A percentile compares a stretch with the other conserved stretches of the same genome.
These are phyloP conservation scores for Callipepla californica DNA, from an alignment of 2,113 vertebrate species.

Conservation along the genomic window DNA sequence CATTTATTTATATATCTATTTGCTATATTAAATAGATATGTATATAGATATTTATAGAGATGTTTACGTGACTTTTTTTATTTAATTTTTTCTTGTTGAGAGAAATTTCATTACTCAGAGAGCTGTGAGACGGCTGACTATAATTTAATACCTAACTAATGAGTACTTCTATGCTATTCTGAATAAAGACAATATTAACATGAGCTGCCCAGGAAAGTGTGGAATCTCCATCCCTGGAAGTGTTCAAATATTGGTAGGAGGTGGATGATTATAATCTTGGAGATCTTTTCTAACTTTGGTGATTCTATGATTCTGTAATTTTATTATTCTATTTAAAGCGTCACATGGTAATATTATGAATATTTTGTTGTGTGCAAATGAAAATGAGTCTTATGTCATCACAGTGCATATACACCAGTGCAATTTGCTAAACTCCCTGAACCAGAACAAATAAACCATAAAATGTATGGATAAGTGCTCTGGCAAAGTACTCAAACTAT, in stretches of 20 bases:
- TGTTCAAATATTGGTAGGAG: too few species aligned
- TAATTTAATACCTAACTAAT: constrained; percentile 1
- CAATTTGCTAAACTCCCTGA: not conserved
- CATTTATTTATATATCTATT: too few species aligned
- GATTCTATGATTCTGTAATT: too few species aligned
- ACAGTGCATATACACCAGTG: not conserved
- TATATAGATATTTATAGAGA: too few species aligned
- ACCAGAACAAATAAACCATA: not conserved
- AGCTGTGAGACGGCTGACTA: not conserved
- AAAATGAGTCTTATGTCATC: not conserved
- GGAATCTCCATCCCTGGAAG: too few species aligned
- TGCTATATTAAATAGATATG: too few species aligned
- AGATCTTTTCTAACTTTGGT: too few species aligned
- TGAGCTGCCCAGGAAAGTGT: not conserved
- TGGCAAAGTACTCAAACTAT: not conserved
- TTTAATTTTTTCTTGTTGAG: too few species aligned
- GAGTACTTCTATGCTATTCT: not conserved
- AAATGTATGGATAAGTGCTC: not conserved
- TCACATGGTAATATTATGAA: not conserved
- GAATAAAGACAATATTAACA: not conserved
- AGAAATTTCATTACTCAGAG: too few species aligned
- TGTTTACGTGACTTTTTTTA: too few species aligned
- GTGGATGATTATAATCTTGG: too few species aligned
- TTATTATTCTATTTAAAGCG: not conserved
- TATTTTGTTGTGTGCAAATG: not conserved